phyloP scores from a whole-genome alignment of 2,113 vertebrate genomes.

The Hylia prasina region DNA sequence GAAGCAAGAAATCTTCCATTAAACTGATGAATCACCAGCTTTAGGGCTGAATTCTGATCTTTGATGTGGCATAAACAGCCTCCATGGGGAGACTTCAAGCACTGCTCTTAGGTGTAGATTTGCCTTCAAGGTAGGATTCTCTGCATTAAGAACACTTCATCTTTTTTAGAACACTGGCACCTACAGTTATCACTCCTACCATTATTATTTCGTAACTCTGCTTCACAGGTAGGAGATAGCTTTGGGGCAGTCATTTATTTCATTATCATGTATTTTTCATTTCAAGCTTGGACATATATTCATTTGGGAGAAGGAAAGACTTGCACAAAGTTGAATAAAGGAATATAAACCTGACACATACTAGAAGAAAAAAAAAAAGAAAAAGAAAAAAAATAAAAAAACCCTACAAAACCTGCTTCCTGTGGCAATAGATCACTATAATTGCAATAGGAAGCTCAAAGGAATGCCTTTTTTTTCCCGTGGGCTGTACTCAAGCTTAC shows the following conservation, averaged over 20 bases:
- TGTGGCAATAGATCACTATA: background rate
- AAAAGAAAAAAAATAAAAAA: background rate
- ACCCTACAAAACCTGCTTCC: background rate
- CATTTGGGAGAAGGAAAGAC: background rate
- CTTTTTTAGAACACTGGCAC: conserved; percentile 10
- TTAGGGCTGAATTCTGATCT: conserved; percentile 44
- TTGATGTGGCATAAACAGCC: conserved; percentile 10
- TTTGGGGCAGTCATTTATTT: conserved; percentile 37
- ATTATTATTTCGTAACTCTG: conserved; percentile 49
- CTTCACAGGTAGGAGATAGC: conserved; percentile 44
- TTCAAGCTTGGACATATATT: background rate
- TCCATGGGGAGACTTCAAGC: conserved; percentile 8
- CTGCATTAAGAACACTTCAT: background rate
- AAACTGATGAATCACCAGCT: conserved; percentile 38
- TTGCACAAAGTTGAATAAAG: background rate
- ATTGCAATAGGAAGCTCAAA: background rate
- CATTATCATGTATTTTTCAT: conserved; percentile 46
- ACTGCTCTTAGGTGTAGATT: conserved; percentile 7
- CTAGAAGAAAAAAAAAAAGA: rapidly evolving
- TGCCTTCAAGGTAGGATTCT: conserved; percentile 38
- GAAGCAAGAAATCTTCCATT: conserved; percentile 29
- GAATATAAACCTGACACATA: background rate
- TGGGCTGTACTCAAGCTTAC: background rate
- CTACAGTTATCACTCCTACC: conserved; percentile 16
- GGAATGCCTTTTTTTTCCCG: background rate